A percentile compares a stretch with the other conserved stretches of the same genome.
These are phyloP conservation scores for Octopus sinensis DNA, from an alignment of 1,140 invertebrate species.

Conservation along the genomic window DNA sequence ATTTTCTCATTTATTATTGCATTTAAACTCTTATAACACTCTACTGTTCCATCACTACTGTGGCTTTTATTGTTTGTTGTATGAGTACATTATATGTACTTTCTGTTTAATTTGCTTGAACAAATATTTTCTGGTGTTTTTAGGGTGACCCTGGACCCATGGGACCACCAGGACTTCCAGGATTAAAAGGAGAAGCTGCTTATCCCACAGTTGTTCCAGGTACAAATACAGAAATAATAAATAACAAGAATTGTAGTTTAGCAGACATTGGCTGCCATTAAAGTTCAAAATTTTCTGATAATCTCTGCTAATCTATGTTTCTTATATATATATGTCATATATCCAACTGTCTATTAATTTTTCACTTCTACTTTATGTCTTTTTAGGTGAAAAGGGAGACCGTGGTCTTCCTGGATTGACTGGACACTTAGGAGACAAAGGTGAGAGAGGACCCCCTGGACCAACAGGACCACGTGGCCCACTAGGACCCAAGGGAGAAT, in stretches of 20 bases:
- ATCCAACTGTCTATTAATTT: too few relatives aligned
- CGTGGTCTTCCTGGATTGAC: slow-evolving; percentile 19
- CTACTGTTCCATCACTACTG: background rate
- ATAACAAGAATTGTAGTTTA: too few relatives aligned
- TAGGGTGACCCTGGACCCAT: background rate
- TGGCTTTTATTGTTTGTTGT: too few relatives aligned
- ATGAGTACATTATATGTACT: too few relatives aligned
- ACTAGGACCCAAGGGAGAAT: slow-evolving; percentile 24
- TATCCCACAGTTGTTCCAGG: background rate
- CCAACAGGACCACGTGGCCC: slow-evolving; percentile 30
- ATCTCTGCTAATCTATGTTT: too few relatives aligned
- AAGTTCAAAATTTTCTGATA: too few relatives aligned
- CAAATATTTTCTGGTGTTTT: background rate
- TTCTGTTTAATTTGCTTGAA: too few relatives aligned
- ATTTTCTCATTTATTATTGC: background rate
- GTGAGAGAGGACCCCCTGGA: slow-evolving; percentile 37
- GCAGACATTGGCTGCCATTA: too few relatives aligned
- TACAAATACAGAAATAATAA: background rate
- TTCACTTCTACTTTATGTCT: background rate
- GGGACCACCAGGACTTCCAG: background rate
- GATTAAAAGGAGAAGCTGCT: background rate
- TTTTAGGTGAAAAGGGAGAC: slow-evolving; percentile 19
- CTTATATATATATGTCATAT: too few relatives aligned
- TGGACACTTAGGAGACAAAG: slow-evolving; percentile 21
- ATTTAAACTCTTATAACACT: background rate